A percentile compares a stretch with the other conserved stretches of the same genome.
Conservation (phyloP, 2,888 invertebrate species). For the Ctenicera cuprea region DNA sequence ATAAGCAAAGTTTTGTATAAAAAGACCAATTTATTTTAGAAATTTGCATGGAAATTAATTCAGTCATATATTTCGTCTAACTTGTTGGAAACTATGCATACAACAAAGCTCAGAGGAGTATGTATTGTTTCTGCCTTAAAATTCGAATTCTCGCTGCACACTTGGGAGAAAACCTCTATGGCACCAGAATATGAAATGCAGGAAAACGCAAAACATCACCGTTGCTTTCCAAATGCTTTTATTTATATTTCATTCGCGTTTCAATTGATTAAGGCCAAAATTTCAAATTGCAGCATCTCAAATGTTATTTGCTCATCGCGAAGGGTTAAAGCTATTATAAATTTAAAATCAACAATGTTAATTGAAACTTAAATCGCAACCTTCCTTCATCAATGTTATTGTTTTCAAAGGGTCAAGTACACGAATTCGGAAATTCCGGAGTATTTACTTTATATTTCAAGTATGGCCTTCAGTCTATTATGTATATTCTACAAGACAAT, state of each 20-base stretch:
- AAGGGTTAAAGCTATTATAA: not conserved
- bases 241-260: slow-evolving; percentile 1
- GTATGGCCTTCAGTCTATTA: not conserved
- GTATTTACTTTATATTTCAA: not conserved
- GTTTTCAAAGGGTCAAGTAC: not conserved
- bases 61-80: not conserved
- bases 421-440: not conserved
- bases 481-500: too few relatives aligned
- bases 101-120: slow-evolving; percentile 12
- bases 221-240: not conserved
- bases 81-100: slow-evolving; percentile 24
- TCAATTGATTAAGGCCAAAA: not conserved
- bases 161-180: slow-evolving; percentile 14
- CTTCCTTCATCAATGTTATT: not conserved
- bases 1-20: not conserved
- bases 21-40: slow-evolving; percentile 18
- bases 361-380: not conserved
- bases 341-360: not conserved
- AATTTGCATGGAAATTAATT: slow-evolving; percentile 30
- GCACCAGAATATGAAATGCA: slow-evolving; percentile 19
- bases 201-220: slow-evolving; percentile 23
- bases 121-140: slow-evolving; percentile 29
- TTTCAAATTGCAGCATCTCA: not conserved
- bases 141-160: slow-evolving; percentile 19
- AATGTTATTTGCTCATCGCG: not conserved